Base-by-base conservation (phyloP, 2,888 invertebrate species). In the Anorthoa munda region DNA sequence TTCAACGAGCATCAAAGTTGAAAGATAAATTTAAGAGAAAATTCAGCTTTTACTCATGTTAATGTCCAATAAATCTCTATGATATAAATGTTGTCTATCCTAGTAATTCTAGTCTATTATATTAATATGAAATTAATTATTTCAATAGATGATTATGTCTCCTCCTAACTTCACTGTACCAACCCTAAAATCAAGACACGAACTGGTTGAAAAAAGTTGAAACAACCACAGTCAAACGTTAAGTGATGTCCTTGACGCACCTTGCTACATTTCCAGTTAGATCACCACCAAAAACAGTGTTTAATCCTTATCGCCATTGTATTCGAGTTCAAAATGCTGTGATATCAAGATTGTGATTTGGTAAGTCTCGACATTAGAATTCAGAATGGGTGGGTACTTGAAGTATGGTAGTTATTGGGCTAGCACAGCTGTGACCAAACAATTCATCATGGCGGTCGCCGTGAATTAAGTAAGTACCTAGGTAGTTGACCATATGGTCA, bases 161-260 rank as follows among this genome's bases (percentile, higher is more conserved):
- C 31, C 50, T 61, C 17, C 18, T 71, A 63, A 55, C 66, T 67
- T 26, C 4, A n/a, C 11, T 53, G 73, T 56, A 81, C 39, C 86
- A 88, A 77, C 90, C 90, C 85, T 90, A 87, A 67, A 39, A 70
- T 72, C 70, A 79, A 86, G 84, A 87, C 90, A 91, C 90, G 89
- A 92, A 91, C 89, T 89, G 88, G 90, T 88, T 87, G 89, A 92
- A 92, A 93, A 91, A 90, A 89, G 77, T 90, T 87, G 87, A 90
- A 92, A 92, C 93, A 91, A 91, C 90, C 88, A 90, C 89, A 91
- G 85, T 79, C 87, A 89, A 90, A 90, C 90, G 89, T 88, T 90
- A 91, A 89, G 89, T 87, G 85, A 86, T 90, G 95, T 94, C 95
- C 95, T 95, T 95, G 95, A 92, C 93, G 93, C 93, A 92, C 92